Base-by-base conservation (phyloP, 2,113 vertebrate species). In the Leptobrachium ailaonicum region DNA sequence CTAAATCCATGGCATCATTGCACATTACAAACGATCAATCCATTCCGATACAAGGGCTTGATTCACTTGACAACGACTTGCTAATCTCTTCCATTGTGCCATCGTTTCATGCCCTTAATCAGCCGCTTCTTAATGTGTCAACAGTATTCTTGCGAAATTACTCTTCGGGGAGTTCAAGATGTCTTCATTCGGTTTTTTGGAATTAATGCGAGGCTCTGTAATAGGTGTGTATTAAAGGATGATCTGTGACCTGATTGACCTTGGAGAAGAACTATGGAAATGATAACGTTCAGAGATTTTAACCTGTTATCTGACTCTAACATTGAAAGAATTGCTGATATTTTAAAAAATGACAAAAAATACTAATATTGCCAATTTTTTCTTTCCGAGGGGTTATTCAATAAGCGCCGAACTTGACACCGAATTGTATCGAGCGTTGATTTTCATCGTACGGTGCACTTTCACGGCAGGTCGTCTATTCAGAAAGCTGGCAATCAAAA, bases 61-160 rank as follows among this genome's bases (percentile, higher is more conserved):
- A 80, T 85, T 79, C 5, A 20, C 11, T 73, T 80, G 83, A 87
- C 82, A 82, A 83, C 54, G 66, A 83, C 43, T 62, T 86, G 77
- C 85, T 87, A 82, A 86, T 87, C 85, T 87, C 84, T 41, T 73
- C 11, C 60, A 84, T 77, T 85, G 85, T 84, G 20, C 90, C 87
- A 81, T 85, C 42, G 44, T 81, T 83, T 82, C 75, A 62, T 85
- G 85, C 69, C 70, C 58, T 88, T 86, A 79, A 90, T 89, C 87
- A 88, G 82, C 63, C 74, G 83, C 83, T 82, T 66, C 71, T 85
- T 82, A 0, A 0, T 13, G 47, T 85, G 83, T 87, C 88, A 89
- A 75, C 83, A 76, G 76, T 75, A 71, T 82, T 90, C 75, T 79
- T 81, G 70, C 0, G 0, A 85, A 85, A 88, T 84, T 85, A 84